These are phyloP conservation scores for Cephus runcator DNA, from an alignment of 2,888 invertebrate genomes.

Conservation along the genomic window DNA sequence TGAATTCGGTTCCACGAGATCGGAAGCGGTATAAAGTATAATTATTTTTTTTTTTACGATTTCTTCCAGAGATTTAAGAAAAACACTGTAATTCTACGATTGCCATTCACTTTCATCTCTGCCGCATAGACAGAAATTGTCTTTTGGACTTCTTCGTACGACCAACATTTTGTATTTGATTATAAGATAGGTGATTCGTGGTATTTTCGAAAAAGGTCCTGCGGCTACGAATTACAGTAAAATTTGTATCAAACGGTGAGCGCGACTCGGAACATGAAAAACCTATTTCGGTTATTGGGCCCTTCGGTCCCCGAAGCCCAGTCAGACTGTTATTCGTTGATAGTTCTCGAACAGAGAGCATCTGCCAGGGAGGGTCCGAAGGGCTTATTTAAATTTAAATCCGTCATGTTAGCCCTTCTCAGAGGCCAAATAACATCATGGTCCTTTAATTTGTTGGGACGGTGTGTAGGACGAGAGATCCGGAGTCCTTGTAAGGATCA, in stretches of 20 bases:
- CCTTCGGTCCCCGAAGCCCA: neutral
- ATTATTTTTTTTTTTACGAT: neutral
- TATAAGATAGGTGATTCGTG: neutral
- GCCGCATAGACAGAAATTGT: neutral
- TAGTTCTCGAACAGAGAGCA: conserved; percentile 17
- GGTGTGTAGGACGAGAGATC: conserved; percentile 33
- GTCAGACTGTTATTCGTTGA: neutral
- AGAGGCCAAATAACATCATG: conserved; percentile 32
- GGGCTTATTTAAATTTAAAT: conserved; percentile 46
- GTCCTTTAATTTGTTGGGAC: conserved; percentile 46
- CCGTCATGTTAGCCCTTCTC: conserved; percentile 34
- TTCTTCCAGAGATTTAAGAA: neutral
- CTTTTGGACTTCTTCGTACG: neutral
- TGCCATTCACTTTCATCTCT: neutral
- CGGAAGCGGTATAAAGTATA: neutral
- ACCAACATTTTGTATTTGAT: neutral
- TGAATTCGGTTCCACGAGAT: neutral
- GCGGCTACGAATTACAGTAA: neutral
- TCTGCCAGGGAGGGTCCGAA: conserved; percentile 30
- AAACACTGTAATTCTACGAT: neutral
- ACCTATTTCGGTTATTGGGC: conserved; percentile 31
- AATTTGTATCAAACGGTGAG: conserved; percentile 12
- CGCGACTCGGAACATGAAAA: conserved; percentile 33
- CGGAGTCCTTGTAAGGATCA: conserved; percentile 40
- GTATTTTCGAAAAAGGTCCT: neutral